Base-by-base conservation (phyloP, 1,140 invertebrate genomes). In the Habropoda laboriosa region DNA sequence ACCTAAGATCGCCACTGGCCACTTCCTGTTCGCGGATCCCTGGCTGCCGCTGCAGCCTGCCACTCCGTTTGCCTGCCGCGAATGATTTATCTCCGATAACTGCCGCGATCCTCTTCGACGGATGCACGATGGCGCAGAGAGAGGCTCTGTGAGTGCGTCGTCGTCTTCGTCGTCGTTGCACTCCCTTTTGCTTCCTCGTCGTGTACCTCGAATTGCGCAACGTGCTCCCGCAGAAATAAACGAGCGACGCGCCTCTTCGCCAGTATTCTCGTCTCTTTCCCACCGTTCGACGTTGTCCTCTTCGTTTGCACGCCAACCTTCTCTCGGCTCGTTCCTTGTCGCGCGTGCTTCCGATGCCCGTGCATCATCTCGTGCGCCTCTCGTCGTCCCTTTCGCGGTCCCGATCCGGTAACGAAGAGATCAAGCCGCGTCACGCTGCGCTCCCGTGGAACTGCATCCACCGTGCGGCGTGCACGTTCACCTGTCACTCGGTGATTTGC, bases 201-300 rank as follows among this genome's bases (percentile, higher is more conserved):
- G 71, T 80, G 68, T 76, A 81, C 79, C 77, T 85, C 81, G 83
- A 81, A 88, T 87, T 87, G 87, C 85, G 84, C 86, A 87, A 79
- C 68, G 70, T 67, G 60, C 74, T 58, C 38, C 53, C 18, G 57
- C 73, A 67, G 73, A 60, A 79, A 86, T 81, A 81, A 86, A 84
- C 76, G 66, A 83, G 67, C n/a, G 78, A 68, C 83, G 75, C 74
- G 42, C 12, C 70, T 72, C 32, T 32, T 6, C 24, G 21, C 24
- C 45, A 5, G 13, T n/a, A 21, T 21, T 30, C 21, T 63, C 42
- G 27, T 30, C 1, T n/a, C 6, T 16, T 10, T 32, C 53, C 24
- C 27, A 35, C 7, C 13, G 27, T 10, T 77, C 66, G 13, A 16
- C 38, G 32, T n/a, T 24, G 21, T 57, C 18, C 38, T 55, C 24